Evolutionary conservation across 1,140 invertebrate species (phyloP).

Genomic region (Tetramorium alpestre): DNA sequence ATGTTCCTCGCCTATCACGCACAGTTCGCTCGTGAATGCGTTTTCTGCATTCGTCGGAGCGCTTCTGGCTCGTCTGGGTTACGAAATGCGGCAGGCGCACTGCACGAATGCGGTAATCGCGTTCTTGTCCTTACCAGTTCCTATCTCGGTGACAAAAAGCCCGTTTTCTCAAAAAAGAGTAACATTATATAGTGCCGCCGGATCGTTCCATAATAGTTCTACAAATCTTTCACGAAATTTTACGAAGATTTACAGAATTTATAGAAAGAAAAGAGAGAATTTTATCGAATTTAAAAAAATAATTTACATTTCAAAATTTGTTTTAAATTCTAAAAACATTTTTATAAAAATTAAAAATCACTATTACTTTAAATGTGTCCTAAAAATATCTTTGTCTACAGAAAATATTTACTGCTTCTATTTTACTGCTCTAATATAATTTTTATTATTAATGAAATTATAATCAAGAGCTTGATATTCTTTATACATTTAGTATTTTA

Average conservation of each 20-base stretch:
- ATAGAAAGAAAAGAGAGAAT: too few species aligned
- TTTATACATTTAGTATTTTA: too few species aligned
- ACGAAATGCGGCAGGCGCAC: constrained; percentile 70
- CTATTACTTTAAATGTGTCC: not conserved
- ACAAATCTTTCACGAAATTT: not conserved
- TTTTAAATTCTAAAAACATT: too few species aligned
- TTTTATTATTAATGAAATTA: not conserved
- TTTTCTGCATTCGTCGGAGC: constrained; percentile 73
- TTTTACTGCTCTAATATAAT: not conserved
- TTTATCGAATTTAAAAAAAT: too few species aligned
- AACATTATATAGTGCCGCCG: not conserved
- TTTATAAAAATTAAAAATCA: not conserved
- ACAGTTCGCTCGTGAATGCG: constrained; percentile 58
- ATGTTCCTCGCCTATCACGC: constrained; percentile 64
- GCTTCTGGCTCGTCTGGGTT: constrained; percentile 71
- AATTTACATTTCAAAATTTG: too few species aligned
- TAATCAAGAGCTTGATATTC: not conserved
- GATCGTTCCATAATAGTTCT: not conserved
- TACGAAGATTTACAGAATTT: not conserved
- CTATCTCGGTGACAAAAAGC: constrained; percentile 53
- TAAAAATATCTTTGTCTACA: not conserved
- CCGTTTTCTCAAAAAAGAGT: constrained; percentile 46
- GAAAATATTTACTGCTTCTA: not conserved
- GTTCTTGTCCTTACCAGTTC: constrained; percentile 64
- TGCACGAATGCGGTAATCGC: constrained; percentile 72